Evolutionary conservation across 2,113 vertebrate genomes (phyloP).

Genomic region (Tringa solitaria): DNA sequence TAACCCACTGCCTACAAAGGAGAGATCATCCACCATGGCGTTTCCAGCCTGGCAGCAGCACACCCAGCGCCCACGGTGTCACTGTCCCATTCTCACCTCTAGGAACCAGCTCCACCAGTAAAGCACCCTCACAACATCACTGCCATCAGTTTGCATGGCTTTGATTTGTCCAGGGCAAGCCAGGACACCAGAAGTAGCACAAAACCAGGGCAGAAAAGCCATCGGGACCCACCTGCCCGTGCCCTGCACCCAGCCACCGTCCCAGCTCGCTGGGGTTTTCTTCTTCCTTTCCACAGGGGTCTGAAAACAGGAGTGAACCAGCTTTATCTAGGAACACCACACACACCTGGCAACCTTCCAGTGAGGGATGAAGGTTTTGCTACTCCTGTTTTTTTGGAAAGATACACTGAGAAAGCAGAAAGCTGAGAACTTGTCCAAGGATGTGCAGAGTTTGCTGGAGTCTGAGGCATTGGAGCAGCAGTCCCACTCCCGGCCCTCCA

Average conservation of each 20-base stretch:
- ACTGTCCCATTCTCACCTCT: background rate
- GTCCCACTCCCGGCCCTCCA: background rate
- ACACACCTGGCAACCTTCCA: background rate
- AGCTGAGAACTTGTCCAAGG: background rate
- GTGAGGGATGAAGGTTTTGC: background rate
- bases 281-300: background rate
- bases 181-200: background rate
- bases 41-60: background rate
- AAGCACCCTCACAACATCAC: background rate
- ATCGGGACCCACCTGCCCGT: background rate
- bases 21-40: fast-evolving
- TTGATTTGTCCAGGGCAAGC: background rate
- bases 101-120: background rate
- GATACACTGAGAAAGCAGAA: background rate
- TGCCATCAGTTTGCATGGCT: background rate
- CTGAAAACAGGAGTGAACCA: background rate
- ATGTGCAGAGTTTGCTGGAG: fast-evolving
- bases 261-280: background rate
- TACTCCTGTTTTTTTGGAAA: background rate
- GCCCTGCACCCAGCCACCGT: background rate
- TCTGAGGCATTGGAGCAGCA: fast-evolving
- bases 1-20: background rate
- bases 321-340: background rate
- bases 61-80: background rate
- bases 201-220: background rate